These are phyloP conservation scores for Drosophila willistoni DNA, from an alignment of 1,140 invertebrate species.

Conservation along the genomic window DNA sequence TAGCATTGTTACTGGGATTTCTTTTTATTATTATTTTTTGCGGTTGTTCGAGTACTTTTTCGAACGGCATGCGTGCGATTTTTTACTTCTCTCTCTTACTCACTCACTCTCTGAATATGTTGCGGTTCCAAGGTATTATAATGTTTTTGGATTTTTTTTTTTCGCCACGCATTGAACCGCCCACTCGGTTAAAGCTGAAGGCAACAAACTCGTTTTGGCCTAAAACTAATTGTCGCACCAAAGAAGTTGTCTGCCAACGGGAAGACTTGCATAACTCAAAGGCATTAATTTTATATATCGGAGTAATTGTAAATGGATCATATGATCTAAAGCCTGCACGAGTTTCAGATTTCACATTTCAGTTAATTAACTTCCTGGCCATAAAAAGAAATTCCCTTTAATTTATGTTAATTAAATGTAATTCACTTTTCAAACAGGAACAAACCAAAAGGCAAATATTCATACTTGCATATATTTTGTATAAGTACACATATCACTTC, in stretches of 20 bases:
- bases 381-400: slow-evolving; percentile 41
- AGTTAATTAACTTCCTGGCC: slow-evolving; percentile 45
- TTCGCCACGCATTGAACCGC: slow-evolving; percentile 71
- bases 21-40: slow-evolving; percentile 7
- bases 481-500: neutral
- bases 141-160: slow-evolving; percentile 32
- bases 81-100: slow-evolving; percentile 38
- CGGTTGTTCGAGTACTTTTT: slow-evolving; percentile 49
- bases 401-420: slow-evolving; percentile 54
- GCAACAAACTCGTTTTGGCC: slow-evolving; percentile 22
- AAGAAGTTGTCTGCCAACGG: slow-evolving; percentile 23
- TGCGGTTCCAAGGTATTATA: slow-evolving; percentile 73
- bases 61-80: slow-evolving; percentile 67
- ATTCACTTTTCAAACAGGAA: slow-evolving; percentile 40
- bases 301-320: neutral
- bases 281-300: slow-evolving; percentile 35
- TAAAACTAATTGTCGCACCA: slow-evolving; percentile 21
- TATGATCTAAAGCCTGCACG: slow-evolving; percentile 29
- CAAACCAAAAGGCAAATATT: slow-evolving; percentile 1
- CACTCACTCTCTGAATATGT: slow-evolving; percentile 25
- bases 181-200: slow-evolving; percentile 42
- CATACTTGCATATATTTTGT: no score
- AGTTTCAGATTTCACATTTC: slow-evolving; percentile 32
- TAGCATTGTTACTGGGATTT: slow-evolving; percentile 70
- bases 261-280: slow-evolving; percentile 27